Evolutionary conservation across 2,888 invertebrate genomes (phyloP).

Genomic region (Hedya salicella): DNA sequence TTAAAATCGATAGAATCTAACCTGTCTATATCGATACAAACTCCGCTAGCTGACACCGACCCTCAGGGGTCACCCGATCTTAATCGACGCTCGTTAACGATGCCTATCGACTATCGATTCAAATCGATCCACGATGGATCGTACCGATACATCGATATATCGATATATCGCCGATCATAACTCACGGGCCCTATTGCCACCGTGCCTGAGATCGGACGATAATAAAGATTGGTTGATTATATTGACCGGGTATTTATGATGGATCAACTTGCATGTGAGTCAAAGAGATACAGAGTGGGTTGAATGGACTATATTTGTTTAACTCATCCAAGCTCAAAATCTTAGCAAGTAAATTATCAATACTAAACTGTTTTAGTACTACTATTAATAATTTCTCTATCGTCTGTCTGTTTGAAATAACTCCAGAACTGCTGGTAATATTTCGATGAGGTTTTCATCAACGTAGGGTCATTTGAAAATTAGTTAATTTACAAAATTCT

Average conservation of each 20-base stretch:
- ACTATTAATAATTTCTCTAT: no score
- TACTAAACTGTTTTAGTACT: no score
- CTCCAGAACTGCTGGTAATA: no score
- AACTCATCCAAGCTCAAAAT: no score
- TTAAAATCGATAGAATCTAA: not conserved
- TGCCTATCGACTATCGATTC: not conserved
- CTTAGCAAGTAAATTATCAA: no score
- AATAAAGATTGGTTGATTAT: not conserved
- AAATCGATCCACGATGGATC: conserved; percentile 4
- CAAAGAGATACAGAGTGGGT: no score
- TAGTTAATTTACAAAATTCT: no score
- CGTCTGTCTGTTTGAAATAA: no score
- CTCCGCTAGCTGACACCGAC: not conserved
- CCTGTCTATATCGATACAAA: no score
- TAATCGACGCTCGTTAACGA: conserved; percentile 12
- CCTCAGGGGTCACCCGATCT: conserved; percentile 9
- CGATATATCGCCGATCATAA: conserved; percentile 7
- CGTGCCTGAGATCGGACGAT: not conserved
- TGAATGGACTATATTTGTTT: no score
- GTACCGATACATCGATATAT: not conserved
- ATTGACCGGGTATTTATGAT: not conserved
- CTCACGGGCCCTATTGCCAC: not conserved
- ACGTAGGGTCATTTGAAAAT: no score
- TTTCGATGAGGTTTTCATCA: no score
- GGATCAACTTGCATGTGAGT: not conserved